Evolutionary conservation across 2,797 vertebrate genomes (phyloP), one percentile per base, ranked within the genome.

Genomic region (Phoeniculus purpureus): DNA sequence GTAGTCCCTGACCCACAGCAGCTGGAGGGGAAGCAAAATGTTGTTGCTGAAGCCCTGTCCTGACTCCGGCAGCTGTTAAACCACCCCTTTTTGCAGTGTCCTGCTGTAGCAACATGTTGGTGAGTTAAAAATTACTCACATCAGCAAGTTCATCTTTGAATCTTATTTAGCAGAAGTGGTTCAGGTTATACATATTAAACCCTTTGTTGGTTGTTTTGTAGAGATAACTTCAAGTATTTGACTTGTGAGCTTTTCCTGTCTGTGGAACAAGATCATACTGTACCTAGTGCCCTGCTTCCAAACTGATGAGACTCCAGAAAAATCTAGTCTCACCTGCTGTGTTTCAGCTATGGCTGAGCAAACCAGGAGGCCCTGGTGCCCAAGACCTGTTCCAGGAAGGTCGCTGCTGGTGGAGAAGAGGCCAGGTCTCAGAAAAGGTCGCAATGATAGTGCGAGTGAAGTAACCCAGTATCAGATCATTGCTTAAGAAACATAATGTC

Each of bases 331-430:
- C 4, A 4, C 29, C 52, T 26, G 4, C 43, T 45, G 0, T 29
- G 32, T 75, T 87, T 88, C 7, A 10, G 12, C 43, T 77, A 1
- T 34, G 75, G 64, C 31, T 64, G 58, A 68, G 54, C 50, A 71
- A 66, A 50, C 14, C 2, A 1, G 14, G 22, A 64, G 22, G 43
- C n/a, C 26, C 22, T 52, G 47, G 15, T 40, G 8, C 47, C 40
- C 0, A 0, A 80, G 26, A 58, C 81, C 52, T 55, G 66, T 29
- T 65, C 32, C 0, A 0, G 17, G 8, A 14, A 5, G 15, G 7
- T 76, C 47, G 7, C 17, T 37, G 21, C 15, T 62, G 51, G 22
- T 77, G 59, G 40, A 65, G 81, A 64, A 66, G 29, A 43, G n/a
- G 21, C 50, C 22, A 2, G 5, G 9, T 31, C 58, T 78, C 40